A percentile compares a stretch with the other conserved stretches of the same genome.
Evolutionary conservation across 1,140 invertebrate species (phyloP).

Genomic region (Wiebesia pumilae): DNA sequence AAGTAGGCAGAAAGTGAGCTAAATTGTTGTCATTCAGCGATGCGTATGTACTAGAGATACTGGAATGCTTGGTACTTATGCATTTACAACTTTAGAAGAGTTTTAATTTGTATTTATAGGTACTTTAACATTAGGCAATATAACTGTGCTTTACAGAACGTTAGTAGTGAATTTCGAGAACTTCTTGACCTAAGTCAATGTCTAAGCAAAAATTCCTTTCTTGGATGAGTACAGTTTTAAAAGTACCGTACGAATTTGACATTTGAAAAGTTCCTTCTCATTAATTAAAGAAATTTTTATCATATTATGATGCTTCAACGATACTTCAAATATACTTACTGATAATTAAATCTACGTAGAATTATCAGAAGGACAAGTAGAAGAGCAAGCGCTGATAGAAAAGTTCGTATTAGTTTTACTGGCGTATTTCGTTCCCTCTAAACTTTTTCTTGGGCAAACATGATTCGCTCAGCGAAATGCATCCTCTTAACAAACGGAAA

Average conservation of each 20-base stretch:
- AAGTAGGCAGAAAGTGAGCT: not conserved
- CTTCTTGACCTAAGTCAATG: too few species aligned
- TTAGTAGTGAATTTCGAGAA: not conserved
- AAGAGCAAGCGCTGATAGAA: not conserved
- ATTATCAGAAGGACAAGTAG: not conserved
- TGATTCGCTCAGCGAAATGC: not conserved
- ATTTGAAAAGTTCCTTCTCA: not conserved
- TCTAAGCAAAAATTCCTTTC: too few species aligned
- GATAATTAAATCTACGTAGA: not conserved
- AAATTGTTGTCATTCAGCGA: not conserved
- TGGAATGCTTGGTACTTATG: not conserved
- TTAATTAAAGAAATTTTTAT: too few species aligned
- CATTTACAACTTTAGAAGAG: not conserved
- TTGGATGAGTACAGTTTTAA: too few species aligned
- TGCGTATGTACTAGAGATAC: not conserved
- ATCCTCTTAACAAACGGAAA: not conserved
- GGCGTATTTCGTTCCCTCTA: not conserved
- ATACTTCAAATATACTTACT: not conserved
- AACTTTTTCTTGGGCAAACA: not conserved
- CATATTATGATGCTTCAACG: too few species aligned
- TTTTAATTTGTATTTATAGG: constrained; percentile 28
- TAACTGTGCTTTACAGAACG: not conserved
- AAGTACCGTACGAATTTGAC: too few species aligned
- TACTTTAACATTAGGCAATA: not conserved
- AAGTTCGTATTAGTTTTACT: not conserved